These are phyloP conservation scores for Muscicapa adusta DNA, from an alignment of 2,113 vertebrate species.

Conservation along the genomic window DNA sequence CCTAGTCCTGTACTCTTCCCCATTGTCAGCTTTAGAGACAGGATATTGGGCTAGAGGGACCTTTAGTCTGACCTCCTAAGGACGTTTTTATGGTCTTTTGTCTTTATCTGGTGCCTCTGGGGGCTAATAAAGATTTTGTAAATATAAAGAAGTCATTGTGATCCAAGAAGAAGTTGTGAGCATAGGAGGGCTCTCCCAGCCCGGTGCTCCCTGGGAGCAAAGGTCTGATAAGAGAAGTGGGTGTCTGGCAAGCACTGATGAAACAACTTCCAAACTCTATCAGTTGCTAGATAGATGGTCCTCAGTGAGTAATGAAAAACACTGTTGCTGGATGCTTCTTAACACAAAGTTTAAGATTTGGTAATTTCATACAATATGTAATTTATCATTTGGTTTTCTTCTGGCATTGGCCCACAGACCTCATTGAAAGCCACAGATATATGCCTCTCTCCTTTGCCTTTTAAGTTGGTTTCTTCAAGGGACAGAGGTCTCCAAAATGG, in stretches of 20 bases:
- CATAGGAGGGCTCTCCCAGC: not conserved
- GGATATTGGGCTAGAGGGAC: slow-evolving; percentile 34
- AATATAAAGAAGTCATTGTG: slow-evolving; percentile 4
- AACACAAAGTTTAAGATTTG: not conserved
- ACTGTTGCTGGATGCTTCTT: not conserved
- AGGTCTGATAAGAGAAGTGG: slow-evolving; percentile 37
- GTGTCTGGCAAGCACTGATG: slow-evolving; percentile 16
- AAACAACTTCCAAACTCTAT: slow-evolving; percentile 15
- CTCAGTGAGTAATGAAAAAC: not conserved
- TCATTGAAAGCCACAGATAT: not conserved
- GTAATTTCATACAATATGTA: not conserved
- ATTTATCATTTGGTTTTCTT: not conserved
- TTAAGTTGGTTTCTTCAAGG: not conserved
- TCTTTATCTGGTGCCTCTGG: slow-evolving; percentile 33
- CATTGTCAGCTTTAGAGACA: not conserved
- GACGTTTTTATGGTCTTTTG: slow-evolving; percentile 26
- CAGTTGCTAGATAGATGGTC: not conserved
- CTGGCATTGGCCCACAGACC: not conserved
- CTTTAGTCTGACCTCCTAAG: slow-evolving; percentile 27
- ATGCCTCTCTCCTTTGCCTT: not conserved
- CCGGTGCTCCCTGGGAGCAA: not conserved
- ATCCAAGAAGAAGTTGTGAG: slow-evolving; percentile 12
- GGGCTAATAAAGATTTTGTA: slow-evolving; percentile 30
- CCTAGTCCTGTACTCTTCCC: not conserved
- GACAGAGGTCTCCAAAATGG: not conserved